Conservation (phyloP, 2,797 vertebrate species). For the Valencia hispanica region DNA sequence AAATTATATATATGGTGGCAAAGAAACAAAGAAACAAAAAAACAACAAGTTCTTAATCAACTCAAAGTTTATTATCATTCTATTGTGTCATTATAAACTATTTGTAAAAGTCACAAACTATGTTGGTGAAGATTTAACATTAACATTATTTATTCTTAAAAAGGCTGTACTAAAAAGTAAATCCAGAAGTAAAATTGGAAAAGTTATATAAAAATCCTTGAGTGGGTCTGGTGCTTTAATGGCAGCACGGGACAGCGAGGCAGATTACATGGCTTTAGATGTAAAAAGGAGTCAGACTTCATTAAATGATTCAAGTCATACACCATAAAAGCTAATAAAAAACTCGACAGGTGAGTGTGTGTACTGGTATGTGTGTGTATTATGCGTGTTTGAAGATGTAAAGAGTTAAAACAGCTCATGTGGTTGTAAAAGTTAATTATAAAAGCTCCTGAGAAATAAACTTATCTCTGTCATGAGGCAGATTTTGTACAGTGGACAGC, state of each 20-base stretch:
- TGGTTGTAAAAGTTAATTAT: conserved; percentile 17
- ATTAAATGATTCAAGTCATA: not conserved
- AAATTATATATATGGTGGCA: not conserved
- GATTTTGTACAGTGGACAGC: not conserved
- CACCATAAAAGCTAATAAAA: not conserved
- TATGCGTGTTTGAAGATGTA: not conserved
- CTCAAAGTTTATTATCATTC: not conserved
- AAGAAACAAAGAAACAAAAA: no score
- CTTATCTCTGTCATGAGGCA: not conserved
- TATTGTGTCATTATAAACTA: not conserved
- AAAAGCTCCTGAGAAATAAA: not conserved
- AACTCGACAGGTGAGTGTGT: not conserved
- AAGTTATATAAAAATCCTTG: not conserved
- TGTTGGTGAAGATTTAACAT: not conserved
- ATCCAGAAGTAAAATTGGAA: not conserved
- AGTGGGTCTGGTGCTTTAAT: not conserved
- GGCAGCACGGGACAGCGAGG: not conserved
- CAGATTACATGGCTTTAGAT: not conserved
- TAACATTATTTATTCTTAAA: not conserved
- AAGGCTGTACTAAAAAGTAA: not conserved
- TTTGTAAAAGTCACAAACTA: not conserved
- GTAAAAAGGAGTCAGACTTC: not conserved
- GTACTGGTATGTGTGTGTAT: not conserved
- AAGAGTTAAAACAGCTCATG: not conserved
- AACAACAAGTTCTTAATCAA: not conserved